Percentiles rank a stretch among this genome's conserved stretches.
Conservation (phyloP, 2,888 invertebrate genomes). For the Eupithecia pulchellata region DNA sequence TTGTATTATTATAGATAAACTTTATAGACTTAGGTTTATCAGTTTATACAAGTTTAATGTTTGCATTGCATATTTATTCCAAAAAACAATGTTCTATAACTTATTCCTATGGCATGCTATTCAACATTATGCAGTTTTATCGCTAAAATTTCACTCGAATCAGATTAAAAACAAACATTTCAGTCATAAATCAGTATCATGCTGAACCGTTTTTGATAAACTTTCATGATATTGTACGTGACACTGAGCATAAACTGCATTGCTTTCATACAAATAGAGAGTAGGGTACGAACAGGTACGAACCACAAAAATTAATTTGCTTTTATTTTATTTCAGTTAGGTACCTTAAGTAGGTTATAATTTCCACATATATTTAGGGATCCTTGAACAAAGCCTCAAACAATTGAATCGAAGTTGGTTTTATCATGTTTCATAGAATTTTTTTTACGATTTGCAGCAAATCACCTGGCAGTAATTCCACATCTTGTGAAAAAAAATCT, state of each 20-base stretch:
- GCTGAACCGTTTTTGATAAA: slow-evolving; percentile 30
- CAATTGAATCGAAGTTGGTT: no score
- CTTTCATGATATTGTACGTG: slow-evolving; percentile 26
- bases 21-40: no score
- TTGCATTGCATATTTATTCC: background rate
- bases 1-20: background rate
- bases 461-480: no score
- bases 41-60: background rate
- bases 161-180: slow-evolving; percentile 19
- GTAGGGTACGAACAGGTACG: background rate
- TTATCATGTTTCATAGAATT: no score
- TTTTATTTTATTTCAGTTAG: no score
- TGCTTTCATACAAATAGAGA: slow-evolving; percentile 17
- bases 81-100: background rate
- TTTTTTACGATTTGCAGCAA: no score
- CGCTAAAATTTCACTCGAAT: background rate
- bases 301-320: no score
- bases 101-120: background rate
- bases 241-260: slow-evolving; percentile 25
- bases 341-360: no score
- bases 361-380: no score
- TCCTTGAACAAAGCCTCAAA: no score
- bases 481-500: no score
- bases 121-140: background rate
- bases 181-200: slow-evolving; percentile 20